Base-by-base conservation (phyloP, 2,113 vertebrate species). In the Aptenodytes forsteri region DNA sequence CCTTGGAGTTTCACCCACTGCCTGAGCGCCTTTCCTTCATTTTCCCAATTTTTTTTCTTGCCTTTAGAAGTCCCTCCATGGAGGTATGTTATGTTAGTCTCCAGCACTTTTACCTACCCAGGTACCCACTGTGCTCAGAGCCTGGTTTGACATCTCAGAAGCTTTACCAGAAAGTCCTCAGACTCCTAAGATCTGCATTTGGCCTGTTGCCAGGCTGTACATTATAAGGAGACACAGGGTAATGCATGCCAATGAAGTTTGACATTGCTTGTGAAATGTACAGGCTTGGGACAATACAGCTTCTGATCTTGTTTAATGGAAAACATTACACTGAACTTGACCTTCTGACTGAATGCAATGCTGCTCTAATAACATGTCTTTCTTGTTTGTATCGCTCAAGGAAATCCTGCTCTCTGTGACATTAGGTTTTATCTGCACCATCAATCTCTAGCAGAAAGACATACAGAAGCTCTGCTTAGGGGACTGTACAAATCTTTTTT, bases 331-430 rank as follows among this genome's bases (percentile, higher is more conserved):
- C 49, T 58, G 54, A 56, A 75, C 16, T 66, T 93, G 72, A 87
- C 83, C 93, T 93, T 87, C 86, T 87, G 42, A 47, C 50, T 91
- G 38, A 82, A 75, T 23, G 47, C 77, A 87, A 15, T 52, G 22
- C n/a, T 58, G 36, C 36, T 77, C 8, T 75, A 92, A 78, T 72
- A 88, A 46, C 16, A 38, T 4, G 42, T 64, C 72, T 92, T 78
- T 89, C 29, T 66, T 55, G 42, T 96, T 82, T 95, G 64, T 87
- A 59, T 67, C 5, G 6, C 65, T 84, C 42, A 62, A 96, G 64
- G 89, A 96, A 89, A 94, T 96, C 59, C 72, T 91, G 50, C 58
- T 92, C 10, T 71, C 46, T 59, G 12, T 84, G 80, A 89, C 76
- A 81, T 75, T 77, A 81, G 7, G 52, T 87, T 96, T 96, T 82